Evolutionary conservation across 2,888 invertebrate genomes (phyloP).

Genomic region (Atethmia centrago): DNA sequence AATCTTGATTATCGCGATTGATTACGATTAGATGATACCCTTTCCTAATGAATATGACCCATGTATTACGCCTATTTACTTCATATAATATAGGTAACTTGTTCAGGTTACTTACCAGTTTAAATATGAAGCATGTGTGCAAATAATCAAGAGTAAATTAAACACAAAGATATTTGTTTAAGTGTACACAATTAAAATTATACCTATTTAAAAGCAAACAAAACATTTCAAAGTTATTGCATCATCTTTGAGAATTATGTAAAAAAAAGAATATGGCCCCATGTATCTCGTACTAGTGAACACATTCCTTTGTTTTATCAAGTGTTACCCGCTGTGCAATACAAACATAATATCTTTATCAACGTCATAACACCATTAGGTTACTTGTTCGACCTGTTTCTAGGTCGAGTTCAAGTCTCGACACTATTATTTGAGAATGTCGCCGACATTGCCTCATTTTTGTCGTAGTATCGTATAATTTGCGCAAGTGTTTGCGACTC

Average conservation of each 20-base stretch:
- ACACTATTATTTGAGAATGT: conserved; percentile 28
- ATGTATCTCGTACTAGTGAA: background rate
- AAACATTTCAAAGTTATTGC: conserved; percentile 2
- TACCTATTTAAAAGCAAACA: conserved; percentile 10
- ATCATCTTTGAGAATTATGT: conserved; percentile 4
- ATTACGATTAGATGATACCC: conserved; percentile 6
- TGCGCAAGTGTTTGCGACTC: conserved; percentile 74
- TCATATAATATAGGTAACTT: background rate
- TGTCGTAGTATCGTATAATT: conserved; percentile 62
- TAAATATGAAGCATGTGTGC: background rate
- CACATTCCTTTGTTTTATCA: conserved; percentile 36
- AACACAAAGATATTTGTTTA: conserved; percentile 16
- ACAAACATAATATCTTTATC: conserved; percentile 35
- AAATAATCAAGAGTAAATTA: conserved; percentile 1
- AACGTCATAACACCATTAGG: conserved; percentile 53
- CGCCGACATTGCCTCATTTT: conserved; percentile 44
- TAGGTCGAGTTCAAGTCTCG: conserved; percentile 66
- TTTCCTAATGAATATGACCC: conserved; percentile 4
- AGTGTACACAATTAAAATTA: conserved; percentile 6
- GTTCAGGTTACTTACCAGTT: background rate
- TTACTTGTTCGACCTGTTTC: conserved; percentile 54
- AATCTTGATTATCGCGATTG: conserved; percentile 10
- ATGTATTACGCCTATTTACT: background rate
- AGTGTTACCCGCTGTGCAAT: conserved; percentile 50
- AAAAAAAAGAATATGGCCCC: background rate